Conservation (phyloP, 2,888 invertebrate species). For the Hypselothyrea guttata region DNA sequence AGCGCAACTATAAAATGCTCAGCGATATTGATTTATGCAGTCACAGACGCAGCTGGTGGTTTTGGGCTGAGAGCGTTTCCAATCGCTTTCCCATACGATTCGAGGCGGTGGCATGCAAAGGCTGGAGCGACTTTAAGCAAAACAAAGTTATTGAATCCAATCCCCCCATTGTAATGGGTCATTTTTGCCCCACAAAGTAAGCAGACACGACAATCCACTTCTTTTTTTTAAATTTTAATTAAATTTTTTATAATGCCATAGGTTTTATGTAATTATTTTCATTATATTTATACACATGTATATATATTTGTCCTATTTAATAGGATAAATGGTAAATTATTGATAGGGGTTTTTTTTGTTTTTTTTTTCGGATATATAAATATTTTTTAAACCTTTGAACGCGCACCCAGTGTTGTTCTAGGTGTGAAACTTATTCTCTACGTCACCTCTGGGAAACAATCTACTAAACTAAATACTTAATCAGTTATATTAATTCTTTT, state of each 20-base stretch:
- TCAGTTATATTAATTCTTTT: constrained; percentile 2
- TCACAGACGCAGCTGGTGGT: constrained; percentile 86
- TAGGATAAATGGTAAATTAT: too few species aligned
- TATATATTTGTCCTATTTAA: too few species aligned
- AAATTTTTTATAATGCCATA: too few species aligned
- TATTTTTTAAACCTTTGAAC: too few species aligned
- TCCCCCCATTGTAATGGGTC: constrained; percentile 77
- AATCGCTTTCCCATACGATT: constrained; percentile 81
- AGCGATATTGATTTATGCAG: constrained; percentile 84
- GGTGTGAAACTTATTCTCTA: too few species aligned
- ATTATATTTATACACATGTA: neutral
- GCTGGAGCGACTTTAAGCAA: constrained; percentile 84
- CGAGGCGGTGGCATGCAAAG: constrained; percentile 84
- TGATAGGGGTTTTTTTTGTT: too few species aligned
- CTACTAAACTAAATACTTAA: neutral
- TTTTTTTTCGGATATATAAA: too few species aligned
- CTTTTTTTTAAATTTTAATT: too few species aligned
- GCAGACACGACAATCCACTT: too few species aligned
- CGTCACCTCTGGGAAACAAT: too few species aligned
- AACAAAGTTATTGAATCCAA: constrained; percentile 60
- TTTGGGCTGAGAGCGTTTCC: constrained; percentile 85
- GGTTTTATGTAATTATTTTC: too few species aligned
- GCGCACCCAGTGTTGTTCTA: too few species aligned
- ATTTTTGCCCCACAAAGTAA: constrained; percentile 79
- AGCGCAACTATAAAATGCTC: constrained; percentile 80